phyloP scores from a whole-genome alignment of 2,113 vertebrate genomes.

The Saimiri boliviensis region DNA sequence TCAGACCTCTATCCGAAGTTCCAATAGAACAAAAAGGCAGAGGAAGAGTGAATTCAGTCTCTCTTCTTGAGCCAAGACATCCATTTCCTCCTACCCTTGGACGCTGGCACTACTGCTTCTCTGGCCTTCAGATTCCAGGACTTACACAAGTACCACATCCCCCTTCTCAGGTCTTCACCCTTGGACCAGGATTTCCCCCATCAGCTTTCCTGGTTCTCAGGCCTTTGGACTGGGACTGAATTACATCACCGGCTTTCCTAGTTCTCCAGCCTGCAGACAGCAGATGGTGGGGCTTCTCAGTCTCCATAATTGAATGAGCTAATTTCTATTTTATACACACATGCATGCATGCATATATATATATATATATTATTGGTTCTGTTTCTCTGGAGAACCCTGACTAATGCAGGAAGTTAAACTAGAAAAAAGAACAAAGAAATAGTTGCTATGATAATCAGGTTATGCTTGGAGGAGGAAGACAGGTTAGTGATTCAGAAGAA shows the following conservation, averaged over 20 bases:
- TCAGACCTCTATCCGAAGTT: background rate
- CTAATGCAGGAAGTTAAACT: background rate
- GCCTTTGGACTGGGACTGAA: background rate
- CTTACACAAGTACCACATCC: too few species aligned
- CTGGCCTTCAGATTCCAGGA: background rate
- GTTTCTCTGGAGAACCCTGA: background rate
- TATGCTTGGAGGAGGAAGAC: background rate
- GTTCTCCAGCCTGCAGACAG: background rate
- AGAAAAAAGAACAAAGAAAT: background rate
- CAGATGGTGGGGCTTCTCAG: background rate
- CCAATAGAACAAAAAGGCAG: background rate
- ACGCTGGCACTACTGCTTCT: accelerated
- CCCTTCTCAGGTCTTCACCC: background rate
- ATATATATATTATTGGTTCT: background rate
- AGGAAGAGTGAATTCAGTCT: background rate
- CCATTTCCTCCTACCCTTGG: background rate
- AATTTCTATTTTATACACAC: background rate
- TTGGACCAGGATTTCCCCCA: background rate
- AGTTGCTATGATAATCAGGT: background rate
- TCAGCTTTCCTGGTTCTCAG: background rate
- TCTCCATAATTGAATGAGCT: background rate
- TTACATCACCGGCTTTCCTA: background rate
- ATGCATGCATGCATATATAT: too few species aligned
- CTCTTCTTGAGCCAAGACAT: background rate
- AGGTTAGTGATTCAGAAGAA: background rate